Conservation (phyloP, 1,140 invertebrate species). For the Diorhabda carinulata region DNA sequence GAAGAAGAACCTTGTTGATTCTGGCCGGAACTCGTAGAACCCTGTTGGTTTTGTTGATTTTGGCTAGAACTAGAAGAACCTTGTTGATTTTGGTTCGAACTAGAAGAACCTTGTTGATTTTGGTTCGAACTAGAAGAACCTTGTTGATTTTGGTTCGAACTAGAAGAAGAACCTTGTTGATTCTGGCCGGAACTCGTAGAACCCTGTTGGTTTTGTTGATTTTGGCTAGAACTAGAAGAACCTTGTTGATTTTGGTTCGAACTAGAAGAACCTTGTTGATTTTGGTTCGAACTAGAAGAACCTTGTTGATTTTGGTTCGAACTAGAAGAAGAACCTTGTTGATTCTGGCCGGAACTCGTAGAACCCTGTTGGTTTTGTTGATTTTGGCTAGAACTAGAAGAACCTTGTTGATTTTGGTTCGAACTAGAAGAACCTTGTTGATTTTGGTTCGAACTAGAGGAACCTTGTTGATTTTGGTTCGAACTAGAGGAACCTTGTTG, state of each 20-base stretch:
- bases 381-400: not conserved
- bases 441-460: not conserved
- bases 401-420: constrained; percentile 26
- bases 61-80: constrained; percentile 20
- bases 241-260: constrained; percentile 26
- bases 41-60: constrained; percentile 21
- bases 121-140: constrained; percentile 5
- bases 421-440: constrained; percentile 19
- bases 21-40: constrained; percentile 13
- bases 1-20: constrained; percentile 14
- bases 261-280: constrained; percentile 17
- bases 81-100: constrained; percentile 20
- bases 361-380: constrained; percentile 22
- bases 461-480: constrained; percentile 14
- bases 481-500: not conserved
- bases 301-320: constrained; percentile 18
- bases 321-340: constrained; percentile 12
- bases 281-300: constrained; percentile 6
- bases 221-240: not conserved
- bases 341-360: constrained; percentile 16
- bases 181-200: constrained; percentile 5
- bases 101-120: constrained; percentile 11
- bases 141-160: constrained; percentile 9
- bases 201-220: constrained; percentile 7
- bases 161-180: constrained; percentile 20